Evolutionary conservation across 2,113 vertebrate genomes (phyloP).

Genomic region (Cyprinodon brontotheroides): DNA sequence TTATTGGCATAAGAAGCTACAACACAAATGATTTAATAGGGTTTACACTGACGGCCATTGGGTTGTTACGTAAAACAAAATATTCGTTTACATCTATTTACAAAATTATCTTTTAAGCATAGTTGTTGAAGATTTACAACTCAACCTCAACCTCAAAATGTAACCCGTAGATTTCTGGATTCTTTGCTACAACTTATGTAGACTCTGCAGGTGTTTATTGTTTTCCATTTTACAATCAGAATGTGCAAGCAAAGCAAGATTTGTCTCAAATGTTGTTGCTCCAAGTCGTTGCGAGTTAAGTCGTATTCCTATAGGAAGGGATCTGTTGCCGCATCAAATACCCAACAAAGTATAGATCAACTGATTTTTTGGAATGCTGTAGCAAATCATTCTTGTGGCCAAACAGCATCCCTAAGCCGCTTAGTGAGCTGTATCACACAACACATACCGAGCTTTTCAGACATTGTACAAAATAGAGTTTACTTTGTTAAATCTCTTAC

Average conservation of each 20-base stretch:
- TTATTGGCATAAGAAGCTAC: background rate
- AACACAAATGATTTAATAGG: background rate
- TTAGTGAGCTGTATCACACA: constrained; percentile 45
- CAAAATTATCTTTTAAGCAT: constrained; percentile 10
- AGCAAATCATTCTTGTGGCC: constrained; percentile 35
- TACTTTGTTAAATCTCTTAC: constrained; percentile 50
- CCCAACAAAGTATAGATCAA: constrained; percentile 47
- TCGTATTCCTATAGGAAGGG: constrained; percentile 35
- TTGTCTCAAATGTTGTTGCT: constrained; percentile 42
- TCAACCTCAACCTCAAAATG: background rate
- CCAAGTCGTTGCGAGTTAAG: constrained; percentile 42
- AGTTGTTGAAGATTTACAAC: constrained; percentile 5
- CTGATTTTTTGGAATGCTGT: constrained; percentile 44
- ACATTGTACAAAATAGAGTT: constrained; percentile 25
- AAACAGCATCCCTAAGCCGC: constrained; percentile 56
- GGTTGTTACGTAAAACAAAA: background rate
- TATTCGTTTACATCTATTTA: background rate
- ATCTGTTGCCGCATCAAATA: constrained; percentile 46
- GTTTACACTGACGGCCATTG: background rate
- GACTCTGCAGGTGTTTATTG: constrained; percentile 14
- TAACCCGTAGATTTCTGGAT: background rate
- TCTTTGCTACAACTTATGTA: background rate
- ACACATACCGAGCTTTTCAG: constrained; percentile 46
- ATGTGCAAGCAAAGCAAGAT: constrained; percentile 1
- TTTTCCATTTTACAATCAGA: constrained; percentile 12